Base-by-base conservation (phyloP, 2,888 invertebrate species). In the Andrena chrysosceles region DNA sequence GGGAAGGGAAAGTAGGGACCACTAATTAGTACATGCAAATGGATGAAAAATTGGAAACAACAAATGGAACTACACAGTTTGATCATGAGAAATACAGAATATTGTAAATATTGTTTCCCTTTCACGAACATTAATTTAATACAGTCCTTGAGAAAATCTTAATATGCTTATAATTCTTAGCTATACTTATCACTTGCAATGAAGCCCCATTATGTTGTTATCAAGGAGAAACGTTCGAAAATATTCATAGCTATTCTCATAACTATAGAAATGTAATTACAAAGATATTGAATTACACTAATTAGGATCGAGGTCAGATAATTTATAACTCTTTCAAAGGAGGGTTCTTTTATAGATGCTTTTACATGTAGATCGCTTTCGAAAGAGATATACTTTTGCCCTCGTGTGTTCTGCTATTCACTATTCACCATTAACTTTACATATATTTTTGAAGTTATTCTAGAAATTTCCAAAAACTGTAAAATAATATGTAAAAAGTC, bases 1-100 rank as follows among this genome's bases (percentile, higher is more conserved):
- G 93, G 90, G 83, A 90, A 92, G 94, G 94, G 90, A 87, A 89
- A 82, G 87, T 87, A 90, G 92, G 91, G 87, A 93, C 90, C 92
- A 89, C 93, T 93, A 92, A 93, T 93, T 93, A 93, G 92, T 93
- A 93, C 91, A 92, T 92, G 92, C 92, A 93, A 90, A 84, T 91
- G 85, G 69, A 86, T 73, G 75, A 54, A 85, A 81, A 63, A 71
- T 73, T 78, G 69, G 54, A 81, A 67, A 83, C 85, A 84, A 74
- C 85, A 85, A 86, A 86, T 87, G 84, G 83, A 82, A 76, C 69
- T 77, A 85, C 66, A 78, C 56, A 72, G 31, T 68, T 78, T 71
- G 63, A 76, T 76, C 59, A 68, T 66, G 31, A 76, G 33, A 56
- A 88, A 70, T 81, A 29, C 54, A 48, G 59, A 68, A 68, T 72